A percentile compares a stretch with the other conserved stretches of the same genome.
These are phyloP conservation scores for Dinomys branickii DNA, from an alignment of 2,113 vertebrate genomes.

Conservation along the genomic window DNA sequence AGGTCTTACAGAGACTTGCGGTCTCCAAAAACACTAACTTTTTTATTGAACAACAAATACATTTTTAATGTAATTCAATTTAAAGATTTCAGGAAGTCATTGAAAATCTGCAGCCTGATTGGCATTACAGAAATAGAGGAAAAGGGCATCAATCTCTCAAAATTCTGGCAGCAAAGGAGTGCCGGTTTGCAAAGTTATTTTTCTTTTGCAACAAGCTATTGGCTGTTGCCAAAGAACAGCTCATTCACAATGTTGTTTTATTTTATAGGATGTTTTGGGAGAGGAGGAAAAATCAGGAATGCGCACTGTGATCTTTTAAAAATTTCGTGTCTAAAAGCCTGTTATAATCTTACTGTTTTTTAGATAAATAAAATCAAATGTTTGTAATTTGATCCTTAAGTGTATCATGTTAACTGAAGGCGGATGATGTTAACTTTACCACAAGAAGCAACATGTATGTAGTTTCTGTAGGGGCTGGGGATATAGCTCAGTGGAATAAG, in stretches of 20 bases:
- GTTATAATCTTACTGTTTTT: slow-evolving; percentile 49
- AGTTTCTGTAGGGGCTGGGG: slow-evolving; percentile 58
- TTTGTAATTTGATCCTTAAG: slow-evolving; percentile 52
- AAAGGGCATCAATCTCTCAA: slow-evolving; percentile 60
- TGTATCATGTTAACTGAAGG: background rate
- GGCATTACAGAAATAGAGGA: slow-evolving; percentile 21
- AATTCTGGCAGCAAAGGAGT: slow-evolving; percentile 63
- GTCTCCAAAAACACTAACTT: slow-evolving; percentile 46
- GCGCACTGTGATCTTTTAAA: slow-evolving; percentile 43
- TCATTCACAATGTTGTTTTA: slow-evolving; percentile 62
- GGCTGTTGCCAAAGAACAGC: slow-evolving; percentile 68
- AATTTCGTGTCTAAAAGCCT: slow-evolving; percentile 46
- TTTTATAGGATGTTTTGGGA: slow-evolving; percentile 58
- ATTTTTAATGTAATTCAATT: slow-evolving; percentile 63
- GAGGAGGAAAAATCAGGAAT: slow-evolving; percentile 17
- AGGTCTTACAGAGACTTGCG: slow-evolving; percentile 20
- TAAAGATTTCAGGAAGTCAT: slow-evolving; percentile 55
- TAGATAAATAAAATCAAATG: slow-evolving; percentile 49
- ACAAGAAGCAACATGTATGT: slow-evolving; percentile 55
- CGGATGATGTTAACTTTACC: slow-evolving; percentile 50
- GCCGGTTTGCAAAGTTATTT: slow-evolving; percentile 53
- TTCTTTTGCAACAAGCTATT: slow-evolving; percentile 57
- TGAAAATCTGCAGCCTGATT: slow-evolving; percentile 29
- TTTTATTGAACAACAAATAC: slow-evolving; percentile 37
- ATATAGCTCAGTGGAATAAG: no score